Evolutionary conservation across 2,888 invertebrate species (phyloP), one percentile per base, ranked within the genome.

Genomic region (Zeuzera pyrina): DNA sequence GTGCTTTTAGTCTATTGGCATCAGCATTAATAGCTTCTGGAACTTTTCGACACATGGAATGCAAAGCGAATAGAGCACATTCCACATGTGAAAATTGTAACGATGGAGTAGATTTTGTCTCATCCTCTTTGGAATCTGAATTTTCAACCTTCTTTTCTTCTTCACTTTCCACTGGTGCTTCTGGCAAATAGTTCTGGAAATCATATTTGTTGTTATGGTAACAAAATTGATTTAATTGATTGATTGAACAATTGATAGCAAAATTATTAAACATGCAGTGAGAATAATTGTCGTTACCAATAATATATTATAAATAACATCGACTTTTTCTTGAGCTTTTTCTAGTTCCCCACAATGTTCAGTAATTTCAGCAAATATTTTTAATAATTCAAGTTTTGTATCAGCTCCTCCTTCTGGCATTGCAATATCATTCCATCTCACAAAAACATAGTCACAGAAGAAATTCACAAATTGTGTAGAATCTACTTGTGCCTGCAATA

Each of bases 21-120:
- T 93, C 91, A 12, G 90, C 86, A 42, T 91, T 87, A 15, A 89
- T 87, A 10, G 88, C 87, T 36, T 92, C 93, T 0, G 94, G 91
- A 43, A 88, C 86, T 56, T 92, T 91, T 41, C 91, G 87, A 32
- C 92, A 94, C 27, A 98, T 63, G 33, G 92, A 91, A 55, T 91
- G 91, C 26, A 91, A 73, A 7, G 88, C 86, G 60, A 87, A 97
- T 49, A 98, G 85, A 19, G 97, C 86, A 81, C 95, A 95, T 78
- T 98, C 98, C 2, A 97, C 94, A 59, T 93, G 91, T 21, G 97
- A 94, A 62, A 97, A 97, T 64, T 97, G 91, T 29, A 97, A 87
- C 38, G 93, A 91, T n/a, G 95, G 95, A 41, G 90, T 87, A 26
- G 89, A 77, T 23, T 70, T 61, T 3, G 44, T 31, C 13, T 76